Base-by-base conservation (phyloP, 2,888 invertebrate species). In the Agrenia bidenticulata region DNA sequence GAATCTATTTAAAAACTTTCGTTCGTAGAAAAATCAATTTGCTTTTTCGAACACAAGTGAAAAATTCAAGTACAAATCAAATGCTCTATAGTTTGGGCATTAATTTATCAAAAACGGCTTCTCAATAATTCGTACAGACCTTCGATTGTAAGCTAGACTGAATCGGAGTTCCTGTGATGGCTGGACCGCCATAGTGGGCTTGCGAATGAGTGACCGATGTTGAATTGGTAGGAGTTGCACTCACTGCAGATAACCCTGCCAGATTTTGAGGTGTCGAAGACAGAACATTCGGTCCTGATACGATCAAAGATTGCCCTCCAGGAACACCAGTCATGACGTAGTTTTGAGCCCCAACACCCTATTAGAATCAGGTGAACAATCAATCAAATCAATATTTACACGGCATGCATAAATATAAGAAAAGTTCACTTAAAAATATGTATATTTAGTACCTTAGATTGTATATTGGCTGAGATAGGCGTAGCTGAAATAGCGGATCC, bases 61-160 rank as follows among this genome's bases (percentile, higher is more conserved):
- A n/a, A n/a, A n/a, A n/a, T n/a, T n/a, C n/a, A n/a, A n/a, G n/a
- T n/a, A n/a, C n/a, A n/a, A n/a, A n/a, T n/a, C n/a, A n/a, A n/a
- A n/a, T n/a, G n/a, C n/a, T n/a, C n/a, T n/a, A n/a, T n/a, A n/a
- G n/a, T n/a, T n/a, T n/a, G n/a, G n/a, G n/a, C n/a, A n/a, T n/a
- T n/a, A n/a, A n/a, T n/a, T n/a, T n/a, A n/a, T n/a, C n/a, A n/a
- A n/a, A n/a, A n/a, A n/a, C n/a, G n/a, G n/a, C n/a, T n/a, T n/a
- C n/a, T n/a, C n/a, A n/a, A n/a, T n/a, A 32, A 32, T 32, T 27
- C 17, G 41, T 55, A 41, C 64, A 54, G 55, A 61, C 26, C 49
- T 57, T 49, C 45, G 64, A 7, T 56, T 37, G 37, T 56, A 63
- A 49, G 32, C 32, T 66, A n/a, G 63, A 58, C 27, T 66, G 66